These are phyloP conservation scores for Pachyramphus minor DNA, from an alignment of 2,113 vertebrate genomes.

Conservation along the genomic window DNA sequence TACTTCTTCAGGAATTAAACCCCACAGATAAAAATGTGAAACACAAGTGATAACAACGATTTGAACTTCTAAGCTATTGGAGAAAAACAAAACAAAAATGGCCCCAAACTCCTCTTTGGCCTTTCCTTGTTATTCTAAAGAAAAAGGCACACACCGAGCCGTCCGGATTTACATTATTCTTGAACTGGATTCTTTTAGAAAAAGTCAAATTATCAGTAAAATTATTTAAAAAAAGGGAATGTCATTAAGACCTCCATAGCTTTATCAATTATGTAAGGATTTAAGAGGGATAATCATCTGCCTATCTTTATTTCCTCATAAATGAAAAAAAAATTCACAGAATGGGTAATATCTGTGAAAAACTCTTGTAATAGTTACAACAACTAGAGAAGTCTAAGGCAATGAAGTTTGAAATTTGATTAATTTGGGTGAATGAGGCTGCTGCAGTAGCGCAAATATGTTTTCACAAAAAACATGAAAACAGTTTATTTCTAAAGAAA, in stretches of 20 bases:
- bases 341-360: neutral
- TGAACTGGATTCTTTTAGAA: neutral
- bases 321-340: neutral
- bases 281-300: neutral
- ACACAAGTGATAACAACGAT: neutral
- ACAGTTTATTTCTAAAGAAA: neutral
- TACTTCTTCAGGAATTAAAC: neutral
- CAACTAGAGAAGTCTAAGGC: neutral
- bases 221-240: neutral
- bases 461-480: neutral
- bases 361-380: neutral
- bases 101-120: neutral
- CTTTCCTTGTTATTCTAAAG: neutral
- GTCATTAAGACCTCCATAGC: neutral
- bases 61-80: neutral
- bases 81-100: neutral
- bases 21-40: neutral
- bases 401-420: neutral
- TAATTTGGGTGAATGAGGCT: neutral
- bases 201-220: neutral
- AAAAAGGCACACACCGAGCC: neutral
- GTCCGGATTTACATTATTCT: neutral
- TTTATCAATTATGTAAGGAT: neutral
- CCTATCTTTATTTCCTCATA: neutral
- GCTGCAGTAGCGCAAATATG: neutral